These are phyloP conservation scores for Aegotheles bennettii DNA, from an alignment of 2,113 vertebrate species.

Conservation along the genomic window DNA sequence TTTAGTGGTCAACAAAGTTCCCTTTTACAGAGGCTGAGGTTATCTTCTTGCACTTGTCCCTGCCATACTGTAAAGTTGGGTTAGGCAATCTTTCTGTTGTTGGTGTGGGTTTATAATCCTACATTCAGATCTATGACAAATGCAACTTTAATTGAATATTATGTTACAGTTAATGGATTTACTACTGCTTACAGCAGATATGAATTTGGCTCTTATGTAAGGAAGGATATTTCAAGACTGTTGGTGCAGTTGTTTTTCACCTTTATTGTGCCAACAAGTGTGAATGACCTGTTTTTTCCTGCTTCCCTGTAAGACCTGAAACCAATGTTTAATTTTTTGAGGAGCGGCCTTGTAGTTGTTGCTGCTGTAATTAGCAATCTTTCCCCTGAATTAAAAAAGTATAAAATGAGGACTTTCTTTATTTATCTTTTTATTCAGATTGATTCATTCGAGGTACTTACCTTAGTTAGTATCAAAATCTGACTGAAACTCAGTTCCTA, in stretches of 20 bases:
- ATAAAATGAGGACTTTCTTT: background rate
- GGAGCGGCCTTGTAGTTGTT: background rate
- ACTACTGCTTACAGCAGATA: background rate
- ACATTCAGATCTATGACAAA: background rate
- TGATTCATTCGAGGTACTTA: background rate
- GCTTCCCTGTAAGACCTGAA: background rate
- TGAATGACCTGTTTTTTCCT: background rate
- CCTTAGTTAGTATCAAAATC: background rate
- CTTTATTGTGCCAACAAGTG: background rate
- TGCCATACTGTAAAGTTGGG: background rate
- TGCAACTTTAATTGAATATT: constrained; percentile 25
- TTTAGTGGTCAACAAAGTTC: background rate
- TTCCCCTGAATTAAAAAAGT: background rate
- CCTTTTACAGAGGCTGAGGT: background rate
- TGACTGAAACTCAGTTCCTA: background rate
- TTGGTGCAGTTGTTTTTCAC: background rate
- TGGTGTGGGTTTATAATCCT: background rate
- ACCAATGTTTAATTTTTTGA: background rate
- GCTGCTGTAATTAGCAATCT: background rate
- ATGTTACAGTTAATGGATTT: constrained; percentile 19
- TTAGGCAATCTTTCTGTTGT: background rate
- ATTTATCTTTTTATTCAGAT: background rate
- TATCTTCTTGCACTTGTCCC: background rate
- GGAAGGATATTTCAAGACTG: background rate
- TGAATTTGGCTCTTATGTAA: background rate